Percentiles rank a stretch among this genome's conserved stretches.
These are phyloP conservation scores for Phenganax stokvisi DNA, from an alignment of 92 coral and sea anemone species.

Conservation along the genomic window DNA sequence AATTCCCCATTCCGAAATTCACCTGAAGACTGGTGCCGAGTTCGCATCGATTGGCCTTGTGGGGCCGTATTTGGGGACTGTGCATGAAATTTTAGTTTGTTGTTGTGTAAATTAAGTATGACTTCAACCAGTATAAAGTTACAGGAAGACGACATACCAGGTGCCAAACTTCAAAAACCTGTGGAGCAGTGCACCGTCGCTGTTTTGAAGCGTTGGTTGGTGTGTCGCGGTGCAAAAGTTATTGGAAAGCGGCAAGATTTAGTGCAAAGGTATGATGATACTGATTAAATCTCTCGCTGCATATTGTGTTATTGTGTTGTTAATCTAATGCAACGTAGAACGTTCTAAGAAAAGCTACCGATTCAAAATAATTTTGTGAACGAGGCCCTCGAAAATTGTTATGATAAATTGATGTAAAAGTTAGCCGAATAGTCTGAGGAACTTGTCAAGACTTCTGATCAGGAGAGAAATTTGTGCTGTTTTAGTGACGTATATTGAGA, in stretches of 20 bases:
- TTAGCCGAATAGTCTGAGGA: too few relatives aligned
- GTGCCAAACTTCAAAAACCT: slow-evolving; percentile 11
- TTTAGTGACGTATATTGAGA: too few relatives aligned
- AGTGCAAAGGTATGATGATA: not conserved
- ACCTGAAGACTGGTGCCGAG: too few relatives aligned
- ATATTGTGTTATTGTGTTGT: not conserved
- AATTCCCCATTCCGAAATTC: too few relatives aligned
- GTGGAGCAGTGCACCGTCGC: slow-evolving; percentile 2
- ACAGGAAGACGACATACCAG: slow-evolving; percentile 3
- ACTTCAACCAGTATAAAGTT: not conserved
- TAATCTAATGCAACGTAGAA: too few relatives aligned
- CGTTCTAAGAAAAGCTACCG: not conserved
- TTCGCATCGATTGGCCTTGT: not conserved
- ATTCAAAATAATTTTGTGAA: too few relatives aligned
- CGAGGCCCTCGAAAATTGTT: too few relatives aligned
- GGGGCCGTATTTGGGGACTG: not conserved
- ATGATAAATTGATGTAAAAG: too few relatives aligned
- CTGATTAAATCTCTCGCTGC: not conserved
- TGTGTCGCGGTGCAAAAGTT: slow-evolving; percentile 4
- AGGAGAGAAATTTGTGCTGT: too few relatives aligned
- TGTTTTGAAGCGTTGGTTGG: not conserved
- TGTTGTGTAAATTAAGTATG: not conserved
- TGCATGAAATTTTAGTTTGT: not conserved
- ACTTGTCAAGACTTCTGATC: too few relatives aligned
- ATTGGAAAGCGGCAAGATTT: slow-evolving; percentile 5